Evolutionary conservation across 2,113 vertebrate species (phyloP).

Genomic region (Erythrocebus patas): DNA sequence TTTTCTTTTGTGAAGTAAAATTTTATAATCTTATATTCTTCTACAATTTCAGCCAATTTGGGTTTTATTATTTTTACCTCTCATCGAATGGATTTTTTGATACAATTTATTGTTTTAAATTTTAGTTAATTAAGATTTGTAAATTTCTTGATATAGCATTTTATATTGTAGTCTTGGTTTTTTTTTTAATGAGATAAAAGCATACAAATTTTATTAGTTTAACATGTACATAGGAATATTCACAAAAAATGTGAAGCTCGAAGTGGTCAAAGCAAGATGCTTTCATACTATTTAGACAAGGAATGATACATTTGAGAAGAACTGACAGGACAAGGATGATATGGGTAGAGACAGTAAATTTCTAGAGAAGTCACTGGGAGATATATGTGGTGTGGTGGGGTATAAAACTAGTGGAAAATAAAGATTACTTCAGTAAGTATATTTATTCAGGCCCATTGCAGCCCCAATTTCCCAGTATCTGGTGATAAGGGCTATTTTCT

Average conservation of each 20-base stretch:
- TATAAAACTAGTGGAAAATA: neutral
- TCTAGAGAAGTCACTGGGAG: neutral
- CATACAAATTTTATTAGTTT: neutral
- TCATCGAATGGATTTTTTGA: neutral
- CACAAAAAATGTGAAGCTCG: neutral
- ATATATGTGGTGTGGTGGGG: too few relatives aligned
- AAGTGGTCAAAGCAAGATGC: neutral
- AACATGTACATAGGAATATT: neutral
- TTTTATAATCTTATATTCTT: neutral
- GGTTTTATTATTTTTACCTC: neutral
- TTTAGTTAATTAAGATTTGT: neutral
- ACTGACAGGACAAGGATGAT: neutral
- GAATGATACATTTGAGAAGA: neutral
- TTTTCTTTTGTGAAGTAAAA: neutral
- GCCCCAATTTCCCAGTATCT: neutral
- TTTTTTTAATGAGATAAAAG: neutral
- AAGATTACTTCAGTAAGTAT: neutral
- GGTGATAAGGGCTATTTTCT: neutral
- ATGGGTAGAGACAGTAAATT: neutral
- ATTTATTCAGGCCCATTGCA: neutral
- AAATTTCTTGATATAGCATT: neutral
- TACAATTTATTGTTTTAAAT: neutral
- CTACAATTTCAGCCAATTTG: neutral
- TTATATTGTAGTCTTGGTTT: neutral
- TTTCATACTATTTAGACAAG: neutral